A percentile compares a stretch with the other conserved stretches of the same genome.
phyloP scores from a whole-genome alignment of 2,797 vertebrate genomes.

The Artibeus lituratus region DNA sequence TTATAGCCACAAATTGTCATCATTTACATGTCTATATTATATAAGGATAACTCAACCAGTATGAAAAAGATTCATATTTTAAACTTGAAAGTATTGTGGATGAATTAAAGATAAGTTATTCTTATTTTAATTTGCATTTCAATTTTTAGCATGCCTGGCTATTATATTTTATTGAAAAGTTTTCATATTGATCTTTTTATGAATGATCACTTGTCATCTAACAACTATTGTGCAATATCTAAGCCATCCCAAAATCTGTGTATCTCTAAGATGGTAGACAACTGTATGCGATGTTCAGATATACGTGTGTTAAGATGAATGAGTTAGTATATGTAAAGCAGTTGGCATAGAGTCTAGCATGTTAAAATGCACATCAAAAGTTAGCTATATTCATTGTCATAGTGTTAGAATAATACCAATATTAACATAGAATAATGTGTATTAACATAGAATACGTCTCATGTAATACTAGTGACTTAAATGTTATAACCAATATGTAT shows the following conservation, averaged over 20 bases:
- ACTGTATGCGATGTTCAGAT: neutral
- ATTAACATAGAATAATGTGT: neutral
- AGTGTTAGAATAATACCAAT: neutral
- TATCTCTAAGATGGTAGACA: neutral
- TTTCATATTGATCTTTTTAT: neutral
- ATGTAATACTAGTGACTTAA: neutral
- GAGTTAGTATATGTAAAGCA: neutral
- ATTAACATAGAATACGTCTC: neutral
- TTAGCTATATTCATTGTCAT: neutral
- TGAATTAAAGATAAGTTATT: neutral
- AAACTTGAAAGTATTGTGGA: neutral
- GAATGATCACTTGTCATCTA: neutral
- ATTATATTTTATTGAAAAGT: neutral
- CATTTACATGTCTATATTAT: neutral
- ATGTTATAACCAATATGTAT: neutral
- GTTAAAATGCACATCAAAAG: neutral
- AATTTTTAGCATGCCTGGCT: neutral
- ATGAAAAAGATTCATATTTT: neutral
- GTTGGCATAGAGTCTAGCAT: neutral
- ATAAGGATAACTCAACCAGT: neutral
- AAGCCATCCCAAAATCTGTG: neutral
- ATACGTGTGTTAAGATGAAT: neutral
- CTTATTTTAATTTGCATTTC: neutral
- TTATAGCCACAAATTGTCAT: neutral
- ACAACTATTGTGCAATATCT: neutral